Percentiles rank a stretch among this genome's conserved stretches.
These are phyloP conservation scores for Drosophila multiciliata DNA, from an alignment of 2,888 invertebrate genomes.

Conservation along the genomic window DNA sequence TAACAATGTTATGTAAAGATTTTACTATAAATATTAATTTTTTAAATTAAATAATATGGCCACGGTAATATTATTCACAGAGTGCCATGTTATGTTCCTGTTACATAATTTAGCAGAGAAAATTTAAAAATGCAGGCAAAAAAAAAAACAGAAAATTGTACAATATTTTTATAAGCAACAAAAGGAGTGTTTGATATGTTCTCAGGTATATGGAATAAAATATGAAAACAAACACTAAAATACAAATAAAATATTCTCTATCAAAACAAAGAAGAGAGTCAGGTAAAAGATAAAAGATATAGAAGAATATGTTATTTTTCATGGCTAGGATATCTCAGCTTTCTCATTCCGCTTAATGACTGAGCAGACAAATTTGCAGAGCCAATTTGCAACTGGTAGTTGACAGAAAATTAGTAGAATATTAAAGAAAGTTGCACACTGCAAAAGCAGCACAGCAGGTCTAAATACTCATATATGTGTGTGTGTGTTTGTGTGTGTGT, in stretches of 20 bases:
- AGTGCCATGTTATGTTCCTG: neutral
- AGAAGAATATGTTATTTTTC: neutral
- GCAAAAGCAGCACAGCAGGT: constrained; percentile 11
- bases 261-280: neutral
- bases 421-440: constrained; percentile 38
- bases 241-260: neutral
- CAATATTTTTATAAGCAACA: neutral
- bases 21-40: neutral
- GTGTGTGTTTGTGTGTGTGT: constrained; percentile 9
- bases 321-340: neutral
- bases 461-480: constrained; percentile 12
- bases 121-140: constrained; percentile 53
- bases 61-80: neutral
- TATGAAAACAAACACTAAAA: no score
- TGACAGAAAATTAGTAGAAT: constrained; percentile 58
- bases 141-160: neutral
- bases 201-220: no score
- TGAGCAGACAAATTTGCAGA: neutral
- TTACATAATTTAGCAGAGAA: constrained; percentile 28
- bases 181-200: no score
- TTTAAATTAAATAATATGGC: neutral
- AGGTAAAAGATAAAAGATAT: neutral
- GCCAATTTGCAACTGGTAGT: constrained; percentile 12
- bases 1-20: no score
- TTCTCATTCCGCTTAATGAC: neutral